These are phyloP conservation scores for Cydia strobilella DNA, from an alignment of 1,140 invertebrate species.

Conservation along the genomic window DNA sequence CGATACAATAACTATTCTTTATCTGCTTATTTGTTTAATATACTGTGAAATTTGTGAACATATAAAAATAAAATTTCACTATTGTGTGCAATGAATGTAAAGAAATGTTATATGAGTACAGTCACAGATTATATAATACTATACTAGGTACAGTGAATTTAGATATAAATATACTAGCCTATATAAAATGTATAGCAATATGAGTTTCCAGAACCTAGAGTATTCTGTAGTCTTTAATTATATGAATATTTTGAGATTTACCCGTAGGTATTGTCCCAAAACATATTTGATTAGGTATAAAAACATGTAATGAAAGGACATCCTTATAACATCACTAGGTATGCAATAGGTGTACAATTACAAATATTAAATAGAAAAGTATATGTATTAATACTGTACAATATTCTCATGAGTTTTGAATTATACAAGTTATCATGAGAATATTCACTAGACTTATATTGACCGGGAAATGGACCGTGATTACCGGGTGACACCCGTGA, in stretches of 20 bases:
- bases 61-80: not conserved
- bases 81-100: not conserved
- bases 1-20: no score
- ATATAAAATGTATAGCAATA: slow-evolving; percentile 1
- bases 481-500: no score
- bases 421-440: no score
- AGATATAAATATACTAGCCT: not conserved
- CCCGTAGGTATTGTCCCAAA: not conserved
- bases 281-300: not conserved
- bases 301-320: not conserved
- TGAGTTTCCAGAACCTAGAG: not conserved
- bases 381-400: not conserved
- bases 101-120: slow-evolving; percentile 2
- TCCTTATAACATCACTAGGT: not conserved
- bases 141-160: not conserved
- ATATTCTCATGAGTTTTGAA: no score
- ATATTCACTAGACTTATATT: no score
- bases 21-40: not conserved
- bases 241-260: not conserved
- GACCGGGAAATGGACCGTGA: no score
- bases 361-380: not conserved
- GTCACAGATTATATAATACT: no score
- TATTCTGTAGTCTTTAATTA: not conserved
- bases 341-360: not conserved
- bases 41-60: not conserved